Conservation (phyloP, 2,797 vertebrate species). For the Chelon auratus region DNA sequence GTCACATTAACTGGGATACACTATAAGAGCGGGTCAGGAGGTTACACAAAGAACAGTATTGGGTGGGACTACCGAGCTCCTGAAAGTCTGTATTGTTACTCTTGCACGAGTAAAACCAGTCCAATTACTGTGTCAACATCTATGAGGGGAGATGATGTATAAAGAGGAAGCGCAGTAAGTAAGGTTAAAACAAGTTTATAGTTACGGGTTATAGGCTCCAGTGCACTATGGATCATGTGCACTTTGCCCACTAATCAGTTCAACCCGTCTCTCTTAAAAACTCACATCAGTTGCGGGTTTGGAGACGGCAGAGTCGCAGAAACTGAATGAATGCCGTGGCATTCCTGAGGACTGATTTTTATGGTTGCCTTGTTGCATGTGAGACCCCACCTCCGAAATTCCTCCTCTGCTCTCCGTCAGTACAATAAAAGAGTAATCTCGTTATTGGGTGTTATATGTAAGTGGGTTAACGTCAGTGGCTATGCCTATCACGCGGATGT, state of each 20-base stretch:
- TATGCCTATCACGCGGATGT: conserved; percentile 12
- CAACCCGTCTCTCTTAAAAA: conserved; percentile 13
- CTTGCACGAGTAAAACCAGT: conserved; percentile 65
- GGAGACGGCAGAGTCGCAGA: neutral
- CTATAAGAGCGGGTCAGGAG: conserved; percentile 39
- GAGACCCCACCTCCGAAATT: conserved; percentile 2
- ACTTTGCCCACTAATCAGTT: conserved; percentile 39
- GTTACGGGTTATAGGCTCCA: conserved; percentile 38
- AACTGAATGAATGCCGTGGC: neutral
- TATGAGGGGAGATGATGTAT: conserved; percentile 26
- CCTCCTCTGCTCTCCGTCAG: conserved; percentile 26
- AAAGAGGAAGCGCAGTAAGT: conserved; percentile 37
- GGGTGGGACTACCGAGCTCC: conserved; percentile 42
- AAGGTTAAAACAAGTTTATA: conserved; percentile 65
- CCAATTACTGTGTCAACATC: conserved; percentile 52
- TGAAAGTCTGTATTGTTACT: conserved; percentile 59
- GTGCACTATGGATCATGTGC: conserved; percentile 40
- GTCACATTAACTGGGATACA: conserved; percentile 38
- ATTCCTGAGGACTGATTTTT: conserved; percentile 17
- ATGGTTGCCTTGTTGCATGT: conserved; percentile 2
- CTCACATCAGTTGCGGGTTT: conserved; percentile 37
- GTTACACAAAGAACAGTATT: conserved; percentile 43
- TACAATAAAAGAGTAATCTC: conserved; percentile 57
- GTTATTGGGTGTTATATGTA: conserved; percentile 57
- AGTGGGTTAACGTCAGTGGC: conserved; percentile 51